These are phyloP conservation scores for Dioctria rufipes DNA, from an alignment of 2,888 invertebrate species.

Conservation along the genomic window DNA sequence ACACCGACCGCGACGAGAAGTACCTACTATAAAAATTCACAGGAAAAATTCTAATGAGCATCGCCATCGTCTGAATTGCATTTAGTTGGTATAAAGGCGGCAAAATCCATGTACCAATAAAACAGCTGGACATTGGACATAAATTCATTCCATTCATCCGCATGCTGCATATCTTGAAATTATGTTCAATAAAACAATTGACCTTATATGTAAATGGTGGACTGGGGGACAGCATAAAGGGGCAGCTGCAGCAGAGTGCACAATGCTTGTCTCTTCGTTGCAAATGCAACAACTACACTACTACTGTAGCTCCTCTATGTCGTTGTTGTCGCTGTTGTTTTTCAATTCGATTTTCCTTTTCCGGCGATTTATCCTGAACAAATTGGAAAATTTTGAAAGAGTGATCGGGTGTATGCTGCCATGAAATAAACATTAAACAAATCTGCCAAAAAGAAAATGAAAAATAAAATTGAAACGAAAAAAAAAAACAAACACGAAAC, in stretches of 20 bases:
- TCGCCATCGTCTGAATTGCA: background rate
- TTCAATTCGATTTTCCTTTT: constrained; percentile 43
- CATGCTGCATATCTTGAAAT: constrained; percentile 50
- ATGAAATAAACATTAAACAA: constrained; percentile 54
- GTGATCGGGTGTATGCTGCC: constrained; percentile 39
- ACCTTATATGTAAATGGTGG: constrained; percentile 57
- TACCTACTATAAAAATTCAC: background rate
- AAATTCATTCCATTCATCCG: constrained; percentile 52
- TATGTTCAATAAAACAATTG: constrained; percentile 58
- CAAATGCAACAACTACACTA: too few species aligned
- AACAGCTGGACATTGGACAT: constrained; percentile 53
- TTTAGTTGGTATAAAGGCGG: constrained; percentile 29
- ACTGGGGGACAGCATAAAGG: constrained; percentile 22
- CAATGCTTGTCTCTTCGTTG: constrained; percentile 29
- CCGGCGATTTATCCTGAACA: constrained; percentile 51
- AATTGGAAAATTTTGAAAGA: constrained; percentile 46
- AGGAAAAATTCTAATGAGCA: constrained; percentile 16
- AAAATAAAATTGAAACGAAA: constrained; percentile 50
- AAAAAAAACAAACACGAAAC: background rate
- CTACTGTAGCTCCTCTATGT: background rate
- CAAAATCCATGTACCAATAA: constrained; percentile 47
- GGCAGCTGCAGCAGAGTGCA: constrained; percentile 23
- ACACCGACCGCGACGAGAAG: too few species aligned
- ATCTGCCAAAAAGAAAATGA: background rate
- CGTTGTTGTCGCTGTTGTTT: constrained; percentile 10